Conservation (phyloP, 2,797 vertebrate genomes). For the Myoxocephalus aenaeus region DNA sequence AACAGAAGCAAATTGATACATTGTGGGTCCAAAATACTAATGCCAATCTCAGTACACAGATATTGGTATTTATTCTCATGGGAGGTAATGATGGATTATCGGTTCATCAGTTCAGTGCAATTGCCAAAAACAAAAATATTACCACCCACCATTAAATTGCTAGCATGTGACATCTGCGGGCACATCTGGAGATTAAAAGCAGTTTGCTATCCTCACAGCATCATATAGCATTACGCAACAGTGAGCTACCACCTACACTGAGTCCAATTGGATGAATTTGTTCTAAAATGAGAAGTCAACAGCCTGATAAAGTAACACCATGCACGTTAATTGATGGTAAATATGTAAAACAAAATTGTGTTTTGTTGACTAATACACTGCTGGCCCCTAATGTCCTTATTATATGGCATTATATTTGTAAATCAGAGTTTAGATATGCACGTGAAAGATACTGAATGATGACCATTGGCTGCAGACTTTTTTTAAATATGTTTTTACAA, state of each 20-base stretch:
- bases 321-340: conserved; percentile 28
- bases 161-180: conserved; percentile 65
- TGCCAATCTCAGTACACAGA: background rate
- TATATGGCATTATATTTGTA: conserved; percentile 8
- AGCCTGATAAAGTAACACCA: conserved; percentile 38
- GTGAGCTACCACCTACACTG: conserved; percentile 42
- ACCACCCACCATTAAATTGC: conserved; percentile 59
- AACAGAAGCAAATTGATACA: conserved; percentile 19
- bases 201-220: conserved; percentile 34
- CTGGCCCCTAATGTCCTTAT: background rate
- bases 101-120: conserved; percentile 50
- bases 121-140: conserved; percentile 57
- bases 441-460: background rate
- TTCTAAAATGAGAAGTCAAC: conserved; percentile 53
- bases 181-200: conserved; percentile 60
- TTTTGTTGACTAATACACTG: conserved; percentile 5
- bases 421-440: conserved; percentile 10
- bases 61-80: conserved; percentile 54
- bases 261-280: conserved; percentile 33
- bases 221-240: conserved; percentile 37
- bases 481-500: background rate
- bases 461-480: background rate
- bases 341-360: conserved; percentile 1
- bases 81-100: conserved; percentile 45
- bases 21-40: conserved; percentile 10